Evolutionary conservation across 2,888 invertebrate species (phyloP).

Genomic region (Zygaena filipendulae): DNA sequence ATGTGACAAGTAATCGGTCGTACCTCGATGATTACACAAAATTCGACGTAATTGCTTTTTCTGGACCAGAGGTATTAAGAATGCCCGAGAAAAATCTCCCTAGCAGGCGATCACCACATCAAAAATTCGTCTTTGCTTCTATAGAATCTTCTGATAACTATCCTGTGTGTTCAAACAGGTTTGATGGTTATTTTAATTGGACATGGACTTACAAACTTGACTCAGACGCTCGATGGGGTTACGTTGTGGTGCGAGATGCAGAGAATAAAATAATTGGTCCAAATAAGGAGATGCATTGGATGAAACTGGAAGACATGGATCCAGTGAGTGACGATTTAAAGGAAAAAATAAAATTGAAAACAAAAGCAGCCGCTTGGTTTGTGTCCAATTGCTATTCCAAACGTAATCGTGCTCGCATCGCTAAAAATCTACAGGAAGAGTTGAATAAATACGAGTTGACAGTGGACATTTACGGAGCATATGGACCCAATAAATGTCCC

Average conservation of each 20-base stretch:
- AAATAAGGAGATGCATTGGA: slow-evolving; percentile 25
- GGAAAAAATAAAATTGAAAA: slow-evolving; percentile 19
- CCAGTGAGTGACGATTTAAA: slow-evolving; percentile 22
- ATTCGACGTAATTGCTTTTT: slow-evolving; percentile 36
- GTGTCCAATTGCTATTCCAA: slow-evolving; percentile 32
- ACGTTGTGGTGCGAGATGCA: slow-evolving; percentile 26
- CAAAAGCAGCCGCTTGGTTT: slow-evolving; percentile 33
- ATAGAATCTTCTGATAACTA: slow-evolving; percentile 35
- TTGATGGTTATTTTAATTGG: slow-evolving; percentile 33
- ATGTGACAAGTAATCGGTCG: slow-evolving; percentile 26
- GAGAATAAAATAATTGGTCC: slow-evolving; percentile 26
- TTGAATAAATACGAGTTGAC: slow-evolving; percentile 24
- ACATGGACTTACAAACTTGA: slow-evolving; percentile 36
- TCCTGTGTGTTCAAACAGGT: slow-evolving; percentile 23
- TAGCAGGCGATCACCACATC: slow-evolving; percentile 22
- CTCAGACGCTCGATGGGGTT: slow-evolving; percentile 31
- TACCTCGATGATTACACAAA: slow-evolving; percentile 22
- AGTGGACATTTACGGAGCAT: slow-evolving; percentile 30
- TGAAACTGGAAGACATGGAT: slow-evolving; percentile 23
- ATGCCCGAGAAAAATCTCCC: slow-evolving; percentile 19
- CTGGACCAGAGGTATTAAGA: slow-evolving; percentile 26
- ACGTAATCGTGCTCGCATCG: slow-evolving; percentile 23
- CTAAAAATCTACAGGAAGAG: slow-evolving; percentile 20
- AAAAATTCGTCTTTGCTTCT: slow-evolving; percentile 32
- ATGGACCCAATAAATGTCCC: slow-evolving; percentile 22